Conservation (phyloP, 2,797 vertebrate species). For the Spinibarbus caldwelli region DNA sequence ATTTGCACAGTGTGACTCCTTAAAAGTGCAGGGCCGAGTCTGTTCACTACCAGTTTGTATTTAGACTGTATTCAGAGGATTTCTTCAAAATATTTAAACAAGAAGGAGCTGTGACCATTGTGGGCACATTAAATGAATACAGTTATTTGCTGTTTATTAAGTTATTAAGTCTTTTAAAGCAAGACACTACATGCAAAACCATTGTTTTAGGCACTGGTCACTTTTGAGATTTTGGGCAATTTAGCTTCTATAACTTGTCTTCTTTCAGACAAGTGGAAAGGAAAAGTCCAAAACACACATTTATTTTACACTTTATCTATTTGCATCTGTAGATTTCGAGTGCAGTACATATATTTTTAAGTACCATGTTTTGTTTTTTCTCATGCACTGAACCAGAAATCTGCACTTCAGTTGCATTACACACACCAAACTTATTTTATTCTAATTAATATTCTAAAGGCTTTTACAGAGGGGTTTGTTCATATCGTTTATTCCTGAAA, state of each 20-base stretch:
- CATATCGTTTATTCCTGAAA: neutral
- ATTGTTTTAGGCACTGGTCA: neutral
- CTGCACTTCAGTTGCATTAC: neutral
- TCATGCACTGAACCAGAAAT: neutral
- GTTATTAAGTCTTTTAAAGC: neutral
- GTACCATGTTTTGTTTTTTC: neutral
- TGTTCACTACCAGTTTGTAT: neutral
- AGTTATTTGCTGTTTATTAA: neutral
- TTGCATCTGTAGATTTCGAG: neutral
- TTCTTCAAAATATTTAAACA: neutral
- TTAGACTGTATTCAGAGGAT: neutral
- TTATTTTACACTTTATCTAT: neutral
- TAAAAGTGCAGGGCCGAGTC: conserved; percentile 10
- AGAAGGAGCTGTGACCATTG: neutral
- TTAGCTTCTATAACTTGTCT: neutral
- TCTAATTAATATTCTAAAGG: neutral
- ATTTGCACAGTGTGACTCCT: conserved; percentile 34
- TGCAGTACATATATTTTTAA: neutral
- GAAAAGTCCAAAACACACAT: neutral
- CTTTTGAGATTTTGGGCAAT: neutral
- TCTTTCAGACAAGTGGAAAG: neutral
- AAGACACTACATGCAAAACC: neutral
- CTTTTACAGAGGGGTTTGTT: neutral
- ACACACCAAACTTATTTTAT: neutral
- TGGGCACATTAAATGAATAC: neutral